Base-by-base conservation (phyloP, 2,888 invertebrate genomes). In the Phyllotreta cruciferae region DNA sequence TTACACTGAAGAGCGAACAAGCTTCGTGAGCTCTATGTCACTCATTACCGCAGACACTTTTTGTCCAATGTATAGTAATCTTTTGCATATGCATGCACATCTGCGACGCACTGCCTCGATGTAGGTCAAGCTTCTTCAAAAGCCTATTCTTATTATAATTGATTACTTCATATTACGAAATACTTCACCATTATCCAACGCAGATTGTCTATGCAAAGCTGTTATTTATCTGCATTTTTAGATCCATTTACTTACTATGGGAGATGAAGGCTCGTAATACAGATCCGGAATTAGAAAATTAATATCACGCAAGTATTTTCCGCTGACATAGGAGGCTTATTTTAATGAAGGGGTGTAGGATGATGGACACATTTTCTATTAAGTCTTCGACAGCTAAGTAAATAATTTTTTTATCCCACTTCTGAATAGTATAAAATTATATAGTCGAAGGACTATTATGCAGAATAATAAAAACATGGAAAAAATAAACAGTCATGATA, bases 71-170 rank as follows among this genome's bases (percentile, higher is more conserved):
- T 24, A 24, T 24, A 24, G 24, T 24, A 24, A 24, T 24, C 24
- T 24, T 24, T 24, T 24, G 24, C 24, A 24, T 24, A 24, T 75
- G 77, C 78, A 78, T 78, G 73, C 74, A 73, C 75, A 77, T 77
- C 75, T 77, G 77, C 57, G 50, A 41, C 57, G 50, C 76, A 77
- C 63, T 76, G 69, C 62, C 62, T 70, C 71, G 72, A 79, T 78
- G 73, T 79, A 78, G 78, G 78, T 78, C 79, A 79, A 78, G 78
- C 78, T 76, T 75, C 67, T 66, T 58, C 57, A 60, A 65, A 60
- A 63, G 65, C 54, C 55, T 64, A 66, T 68, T 66, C 62, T 62
- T 66, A 66, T 64, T 66, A 68, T 62, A 68, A 68, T 64, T 66
- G 66, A 68, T 66, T 68, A 62, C 66, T 65, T 55, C 55, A 58